Conservation (phyloP, 2,888 invertebrate genomes). For the Orthonychiurus folsomi region DNA sequence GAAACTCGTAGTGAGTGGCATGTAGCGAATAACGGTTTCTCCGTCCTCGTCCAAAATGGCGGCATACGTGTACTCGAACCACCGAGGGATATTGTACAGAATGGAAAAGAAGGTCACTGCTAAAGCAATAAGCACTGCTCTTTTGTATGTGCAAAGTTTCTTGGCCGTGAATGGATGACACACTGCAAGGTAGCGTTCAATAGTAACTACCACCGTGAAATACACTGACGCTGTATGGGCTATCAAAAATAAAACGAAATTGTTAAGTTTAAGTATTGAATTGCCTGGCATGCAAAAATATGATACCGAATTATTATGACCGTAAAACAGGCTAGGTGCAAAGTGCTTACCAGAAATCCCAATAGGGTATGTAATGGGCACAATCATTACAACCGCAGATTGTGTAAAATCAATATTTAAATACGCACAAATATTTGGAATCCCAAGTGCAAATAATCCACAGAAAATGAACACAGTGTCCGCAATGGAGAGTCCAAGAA, state of each 20-base stretch:
- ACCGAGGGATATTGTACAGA: slow-evolving; percentile 29
- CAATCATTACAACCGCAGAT: too few species aligned
- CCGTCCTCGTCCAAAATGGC: slow-evolving; percentile 15
- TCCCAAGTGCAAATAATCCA: slow-evolving; percentile 71
- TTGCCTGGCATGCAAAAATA: too few species aligned
- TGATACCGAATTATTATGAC: too few species aligned
- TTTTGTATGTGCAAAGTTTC: slow-evolving; percentile 8
- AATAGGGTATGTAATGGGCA: too few species aligned
- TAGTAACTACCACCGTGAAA: slow-evolving; percentile 30
- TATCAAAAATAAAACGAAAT: too few species aligned
- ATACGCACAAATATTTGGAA: slow-evolving; percentile 48
- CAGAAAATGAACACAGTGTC: slow-evolving; percentile 82
- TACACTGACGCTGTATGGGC: slow-evolving; percentile 28
- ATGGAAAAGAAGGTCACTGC: slow-evolving; percentile 16
- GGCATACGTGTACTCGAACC: slow-evolving; percentile 25
- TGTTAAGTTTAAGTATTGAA: too few species aligned
- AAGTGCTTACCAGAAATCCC: slow-evolving; percentile 19
- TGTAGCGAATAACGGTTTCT: slow-evolving; percentile 20
- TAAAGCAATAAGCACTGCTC: slow-evolving; percentile 20
- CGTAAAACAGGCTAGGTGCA: too few species aligned
- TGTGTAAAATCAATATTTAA: slow-evolving; percentile 12
- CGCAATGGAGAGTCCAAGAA: slow-evolving; percentile 84
- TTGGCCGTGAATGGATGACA: slow-evolving; percentile 21
- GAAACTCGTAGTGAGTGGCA: slow-evolving; percentile 19
- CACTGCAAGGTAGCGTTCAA: slow-evolving; percentile 24